phyloP scores from a whole-genome alignment of 2,113 vertebrate genomes.

The Grammomys surdaster region DNA sequence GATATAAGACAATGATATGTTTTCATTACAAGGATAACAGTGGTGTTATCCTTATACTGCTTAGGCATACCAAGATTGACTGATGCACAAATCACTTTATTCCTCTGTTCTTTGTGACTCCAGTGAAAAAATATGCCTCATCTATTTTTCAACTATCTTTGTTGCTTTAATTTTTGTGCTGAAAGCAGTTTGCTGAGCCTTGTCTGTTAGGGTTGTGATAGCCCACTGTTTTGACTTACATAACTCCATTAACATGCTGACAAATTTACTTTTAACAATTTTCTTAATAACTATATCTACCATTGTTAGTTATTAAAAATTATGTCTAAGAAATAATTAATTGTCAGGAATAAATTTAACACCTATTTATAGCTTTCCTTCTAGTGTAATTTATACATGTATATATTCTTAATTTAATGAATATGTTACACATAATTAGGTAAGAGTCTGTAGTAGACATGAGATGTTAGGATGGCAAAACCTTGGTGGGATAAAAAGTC shows the following conservation, averaged over 20 bases:
- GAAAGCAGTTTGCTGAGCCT: background rate
- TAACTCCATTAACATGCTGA: background rate
- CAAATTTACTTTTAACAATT: background rate
- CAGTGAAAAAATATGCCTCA: background rate
- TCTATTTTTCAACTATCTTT: background rate
- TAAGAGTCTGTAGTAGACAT: background rate
- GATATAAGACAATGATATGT: background rate
- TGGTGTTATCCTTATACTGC: background rate
- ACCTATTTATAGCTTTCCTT: background rate
- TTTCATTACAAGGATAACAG: background rate
- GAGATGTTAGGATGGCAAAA: background rate
- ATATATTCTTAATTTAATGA: background rate
- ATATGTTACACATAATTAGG: background rate
- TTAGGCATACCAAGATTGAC: background rate
- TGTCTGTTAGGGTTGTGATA: too few relatives aligned
- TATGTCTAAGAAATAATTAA: background rate
- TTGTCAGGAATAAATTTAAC: background rate
- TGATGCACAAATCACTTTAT: background rate
- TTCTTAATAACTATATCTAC: background rate
- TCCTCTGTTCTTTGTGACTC: background rate
- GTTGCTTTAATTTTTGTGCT: background rate
- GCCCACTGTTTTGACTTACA: background rate
- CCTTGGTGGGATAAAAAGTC: background rate
- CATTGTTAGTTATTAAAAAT: background rate
- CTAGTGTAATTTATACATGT: too few relatives aligned